Evolutionary conservation across 2,797 vertebrate species (phyloP).

Genomic region (Myotis daubentonii): DNA sequence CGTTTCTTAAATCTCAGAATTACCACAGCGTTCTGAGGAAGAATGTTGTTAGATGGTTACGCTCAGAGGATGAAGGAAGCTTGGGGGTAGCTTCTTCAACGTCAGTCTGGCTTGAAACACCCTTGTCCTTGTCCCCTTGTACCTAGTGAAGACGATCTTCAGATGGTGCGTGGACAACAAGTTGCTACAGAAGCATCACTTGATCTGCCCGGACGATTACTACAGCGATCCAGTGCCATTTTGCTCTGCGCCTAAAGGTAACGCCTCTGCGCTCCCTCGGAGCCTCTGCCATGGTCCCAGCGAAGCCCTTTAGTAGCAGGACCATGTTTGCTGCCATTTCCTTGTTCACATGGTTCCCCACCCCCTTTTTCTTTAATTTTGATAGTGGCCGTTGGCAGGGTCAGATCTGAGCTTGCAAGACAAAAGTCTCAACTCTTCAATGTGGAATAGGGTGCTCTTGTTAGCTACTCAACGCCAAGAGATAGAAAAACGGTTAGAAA

Average conservation of each 20-base stretch:
- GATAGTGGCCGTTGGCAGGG: background rate
- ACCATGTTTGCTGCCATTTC: background rate
- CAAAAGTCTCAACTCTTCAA: background rate
- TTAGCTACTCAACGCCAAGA: background rate
- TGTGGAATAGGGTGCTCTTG: background rate
- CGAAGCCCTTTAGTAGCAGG: background rate
- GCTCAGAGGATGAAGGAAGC: background rate
- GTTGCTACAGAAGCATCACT: constrained; percentile 88
- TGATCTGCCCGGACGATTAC: constrained; percentile 93
- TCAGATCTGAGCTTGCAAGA: background rate
- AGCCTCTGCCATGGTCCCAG: background rate
- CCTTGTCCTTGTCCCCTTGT: background rate
- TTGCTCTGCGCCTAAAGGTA: constrained; percentile 89
- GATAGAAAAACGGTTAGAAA: background rate
- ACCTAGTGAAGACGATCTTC: constrained; percentile 89
- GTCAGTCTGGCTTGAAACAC: background rate
- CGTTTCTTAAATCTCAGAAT: background rate
- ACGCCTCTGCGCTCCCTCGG: background rate
- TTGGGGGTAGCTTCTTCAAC: background rate
- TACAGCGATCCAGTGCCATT: constrained; percentile 79
- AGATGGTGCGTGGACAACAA: constrained; percentile 89
- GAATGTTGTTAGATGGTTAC: background rate
- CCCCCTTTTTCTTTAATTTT: background rate
- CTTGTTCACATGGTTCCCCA: background rate
- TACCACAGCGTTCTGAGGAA: background rate